phyloP scores from a whole-genome alignment of 2,113 vertebrate genomes.

The Blennius ocellaris region DNA sequence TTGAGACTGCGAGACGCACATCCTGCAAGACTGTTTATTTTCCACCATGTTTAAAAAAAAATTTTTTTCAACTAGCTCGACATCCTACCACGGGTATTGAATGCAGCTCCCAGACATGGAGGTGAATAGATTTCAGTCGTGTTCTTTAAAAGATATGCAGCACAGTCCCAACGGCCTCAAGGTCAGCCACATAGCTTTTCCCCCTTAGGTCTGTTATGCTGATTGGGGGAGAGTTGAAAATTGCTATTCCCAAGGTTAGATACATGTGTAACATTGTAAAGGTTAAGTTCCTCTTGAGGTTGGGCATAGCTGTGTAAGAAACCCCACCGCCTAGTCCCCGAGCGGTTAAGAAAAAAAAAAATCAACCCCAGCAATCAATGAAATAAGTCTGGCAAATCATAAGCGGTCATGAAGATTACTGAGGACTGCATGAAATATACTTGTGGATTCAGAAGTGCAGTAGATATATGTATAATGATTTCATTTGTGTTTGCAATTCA shows the following conservation, averaged over 20 bases:
- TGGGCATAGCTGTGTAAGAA: conserved; percentile 32
- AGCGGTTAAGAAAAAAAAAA: conserved; percentile 15
- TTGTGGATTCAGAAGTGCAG: no score
- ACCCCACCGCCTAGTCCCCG: conserved; percentile 17
- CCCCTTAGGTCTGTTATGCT: conserved; percentile 30
- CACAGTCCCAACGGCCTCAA: conserved; percentile 28
- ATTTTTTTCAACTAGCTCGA: conserved; percentile 1
- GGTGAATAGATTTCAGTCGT: conserved; percentile 48
- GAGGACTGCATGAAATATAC: neutral
- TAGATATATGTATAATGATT: no score
- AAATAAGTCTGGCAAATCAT: conserved; percentile 33
- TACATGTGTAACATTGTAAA: conserved; percentile 46
- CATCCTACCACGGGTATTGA: conserved; percentile 51
- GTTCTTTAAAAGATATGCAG: conserved; percentile 26
- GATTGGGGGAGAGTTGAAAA: conserved; percentile 41
- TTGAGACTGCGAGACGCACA: conserved; percentile 49
- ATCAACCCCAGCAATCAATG: conserved; percentile 16
- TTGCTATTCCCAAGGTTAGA: conserved; percentile 32
- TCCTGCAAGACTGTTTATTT: conserved; percentile 45
- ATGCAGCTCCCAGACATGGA: conserved; percentile 29
- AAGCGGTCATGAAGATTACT: conserved; percentile 11
- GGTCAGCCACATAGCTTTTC: conserved; percentile 33
- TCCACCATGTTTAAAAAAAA: conserved; percentile 26
- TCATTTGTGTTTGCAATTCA: neutral
- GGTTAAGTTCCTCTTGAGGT: conserved; percentile 46